Evolutionary conservation across 2,113 vertebrate genomes (phyloP).

Genomic region (Chionomys nivalis): DNA sequence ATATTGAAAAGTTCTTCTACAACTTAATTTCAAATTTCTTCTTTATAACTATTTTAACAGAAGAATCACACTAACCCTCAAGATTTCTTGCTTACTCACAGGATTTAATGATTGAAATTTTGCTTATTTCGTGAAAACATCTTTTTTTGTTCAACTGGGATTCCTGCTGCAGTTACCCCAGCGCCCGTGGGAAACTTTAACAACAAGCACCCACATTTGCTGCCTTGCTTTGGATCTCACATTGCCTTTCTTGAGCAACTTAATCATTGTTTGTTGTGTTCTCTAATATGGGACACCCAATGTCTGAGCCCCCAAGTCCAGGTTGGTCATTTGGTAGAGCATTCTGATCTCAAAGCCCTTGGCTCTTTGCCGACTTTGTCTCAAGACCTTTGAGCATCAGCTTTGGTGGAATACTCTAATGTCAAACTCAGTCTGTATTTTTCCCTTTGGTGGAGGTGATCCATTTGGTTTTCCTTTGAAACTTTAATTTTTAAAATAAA

Average conservation of each 20-base stretch:
- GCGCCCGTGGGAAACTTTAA: background rate
- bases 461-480: background rate
- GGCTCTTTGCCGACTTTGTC: background rate
- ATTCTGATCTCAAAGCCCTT: background rate
- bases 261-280: background rate
- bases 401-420: background rate
- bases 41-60: background rate
- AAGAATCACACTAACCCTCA: background rate
- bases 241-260: background rate
- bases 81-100: background rate
- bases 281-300: conserved; percentile 1
- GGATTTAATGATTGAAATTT: background rate
- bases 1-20: background rate
- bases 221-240: background rate
- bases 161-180: background rate
- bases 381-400: background rate
- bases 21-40: conserved; percentile 27
- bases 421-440: background rate
- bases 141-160: background rate
- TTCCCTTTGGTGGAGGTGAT: background rate
- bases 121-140: background rate
- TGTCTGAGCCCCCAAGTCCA: background rate
- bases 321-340: background rate
- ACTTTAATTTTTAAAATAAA: background rate
- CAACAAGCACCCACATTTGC: background rate